These are phyloP conservation scores for Pangasius sanitwongsei DNA, from an alignment of 2,797 vertebrate genomes.

Conservation along the genomic window DNA sequence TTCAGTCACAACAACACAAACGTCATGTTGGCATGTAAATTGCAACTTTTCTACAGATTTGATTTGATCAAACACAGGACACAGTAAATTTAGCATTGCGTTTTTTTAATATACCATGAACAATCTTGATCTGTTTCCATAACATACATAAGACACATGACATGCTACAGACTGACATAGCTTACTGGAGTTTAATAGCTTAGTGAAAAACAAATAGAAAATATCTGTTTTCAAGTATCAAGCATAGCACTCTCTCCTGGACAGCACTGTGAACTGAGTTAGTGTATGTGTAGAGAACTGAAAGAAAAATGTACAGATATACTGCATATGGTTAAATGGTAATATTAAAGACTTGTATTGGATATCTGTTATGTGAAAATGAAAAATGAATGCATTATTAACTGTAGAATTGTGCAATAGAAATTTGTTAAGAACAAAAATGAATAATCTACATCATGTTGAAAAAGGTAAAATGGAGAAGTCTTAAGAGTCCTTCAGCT, in stretches of 20 bases:
- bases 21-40: background rate
- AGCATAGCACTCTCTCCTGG: background rate
- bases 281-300: background rate
- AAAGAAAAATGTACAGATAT: background rate
- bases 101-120: background rate
- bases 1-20: background rate
- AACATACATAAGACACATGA: background rate
- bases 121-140: background rate
- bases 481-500: background rate
- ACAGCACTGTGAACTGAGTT: background rate
- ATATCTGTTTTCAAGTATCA: background rate
- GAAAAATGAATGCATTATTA: background rate
- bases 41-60: background rate
- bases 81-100: background rate
- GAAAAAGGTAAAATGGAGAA: too few relatives aligned
- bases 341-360: background rate
- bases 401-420: background rate
- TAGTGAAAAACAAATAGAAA: background rate
- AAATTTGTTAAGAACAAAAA: background rate
- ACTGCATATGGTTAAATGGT: background rate
- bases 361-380: background rate
- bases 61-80: background rate
- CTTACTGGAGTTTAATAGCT: background rate
- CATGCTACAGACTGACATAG: background rate
- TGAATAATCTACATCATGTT: too few relatives aligned